phyloP scores from a whole-genome alignment of 2,797 vertebrate species.

The Lutjanus campechanus region DNA sequence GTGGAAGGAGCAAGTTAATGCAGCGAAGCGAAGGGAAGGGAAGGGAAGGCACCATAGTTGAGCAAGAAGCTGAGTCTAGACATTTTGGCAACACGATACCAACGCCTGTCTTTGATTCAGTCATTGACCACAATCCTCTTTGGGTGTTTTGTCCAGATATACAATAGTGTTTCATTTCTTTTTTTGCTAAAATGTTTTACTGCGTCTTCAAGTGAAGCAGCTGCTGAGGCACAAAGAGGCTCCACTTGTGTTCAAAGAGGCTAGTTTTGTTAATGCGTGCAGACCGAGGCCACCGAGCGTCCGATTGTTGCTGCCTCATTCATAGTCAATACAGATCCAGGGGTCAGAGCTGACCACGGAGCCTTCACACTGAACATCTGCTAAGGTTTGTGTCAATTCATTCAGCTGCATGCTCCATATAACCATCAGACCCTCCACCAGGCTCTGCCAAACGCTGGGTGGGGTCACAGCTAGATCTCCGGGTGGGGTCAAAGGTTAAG shows the following conservation, averaged over 20 bases:
- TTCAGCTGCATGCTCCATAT: conserved; percentile 60
- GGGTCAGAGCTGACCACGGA: conserved; percentile 43
- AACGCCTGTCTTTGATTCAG: conserved; percentile 30
- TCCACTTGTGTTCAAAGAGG: conserved; percentile 29
- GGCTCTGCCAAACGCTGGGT: conserved; percentile 38
- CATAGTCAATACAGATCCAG: conserved; percentile 42
- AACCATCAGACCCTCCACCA: conserved; percentile 57
- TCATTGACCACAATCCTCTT: conserved; percentile 8
- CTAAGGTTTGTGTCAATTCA: conserved; percentile 58
- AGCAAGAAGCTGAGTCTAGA: conserved; percentile 50
- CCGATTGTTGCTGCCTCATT: conserved; percentile 62
- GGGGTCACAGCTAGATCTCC: conserved; percentile 57
- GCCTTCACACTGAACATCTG: conserved; percentile 68
- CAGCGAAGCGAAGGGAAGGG: conserved; percentile 36
- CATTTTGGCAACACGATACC: conserved; percentile 37
- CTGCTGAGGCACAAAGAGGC: conserved; percentile 56
- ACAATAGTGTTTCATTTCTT: conserved; percentile 21
- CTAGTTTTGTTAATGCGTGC: conserved; percentile 29
- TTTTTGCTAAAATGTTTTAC: conserved; percentile 27
- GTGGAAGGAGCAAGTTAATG: conserved; percentile 46
- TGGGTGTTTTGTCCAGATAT: background rate
- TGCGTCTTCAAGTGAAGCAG: conserved; percentile 46
- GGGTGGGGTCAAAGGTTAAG: conserved; percentile 63
- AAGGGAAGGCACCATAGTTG: conserved; percentile 30
- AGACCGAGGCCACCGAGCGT: conserved; percentile 5